Percentiles rank a stretch among this genome's conserved stretches.
phyloP scores from a whole-genome alignment of 2,888 invertebrate species.

The Mythimna albipuncta region DNA sequence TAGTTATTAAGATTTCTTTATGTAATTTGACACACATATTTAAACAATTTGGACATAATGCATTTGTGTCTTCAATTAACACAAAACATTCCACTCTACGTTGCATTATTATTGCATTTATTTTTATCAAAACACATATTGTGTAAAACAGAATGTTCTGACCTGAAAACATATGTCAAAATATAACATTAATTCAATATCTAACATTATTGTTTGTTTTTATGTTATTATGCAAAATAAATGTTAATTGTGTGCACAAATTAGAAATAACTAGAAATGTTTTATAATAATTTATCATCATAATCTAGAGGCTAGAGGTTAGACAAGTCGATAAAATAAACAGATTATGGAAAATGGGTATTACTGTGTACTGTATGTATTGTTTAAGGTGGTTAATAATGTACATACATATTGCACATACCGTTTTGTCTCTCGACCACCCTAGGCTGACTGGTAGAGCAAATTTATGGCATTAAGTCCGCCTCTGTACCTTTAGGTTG shows the following conservation, averaged over 20 bases:
- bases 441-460: too few relatives aligned
- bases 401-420: too few relatives aligned
- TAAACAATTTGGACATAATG: background rate
- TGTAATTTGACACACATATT: background rate
- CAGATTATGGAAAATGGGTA: conserved; percentile 8
- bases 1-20: background rate
- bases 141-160: conserved; percentile 14
- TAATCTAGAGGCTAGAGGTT: conserved; percentile 4
- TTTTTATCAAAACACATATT: conserved; percentile 23
- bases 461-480: too few relatives aligned
- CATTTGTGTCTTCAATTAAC: background rate
- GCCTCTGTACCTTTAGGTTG: too few relatives aligned
- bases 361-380: background rate
- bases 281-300: background rate
- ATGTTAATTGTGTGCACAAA: background rate
- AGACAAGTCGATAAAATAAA: background rate
- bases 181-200: background rate
- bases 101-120: conserved; percentile 18
- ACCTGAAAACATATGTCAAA: conserved; percentile 41
- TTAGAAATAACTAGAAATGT: background rate
- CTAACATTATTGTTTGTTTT: conserved; percentile 1
- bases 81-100: background rate
- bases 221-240: background rate
- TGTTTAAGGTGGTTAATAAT: too few relatives aligned
- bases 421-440: too few relatives aligned